Base-by-base conservation (phyloP, 2,113 vertebrate genomes). In the Anguilla japonica region DNA sequence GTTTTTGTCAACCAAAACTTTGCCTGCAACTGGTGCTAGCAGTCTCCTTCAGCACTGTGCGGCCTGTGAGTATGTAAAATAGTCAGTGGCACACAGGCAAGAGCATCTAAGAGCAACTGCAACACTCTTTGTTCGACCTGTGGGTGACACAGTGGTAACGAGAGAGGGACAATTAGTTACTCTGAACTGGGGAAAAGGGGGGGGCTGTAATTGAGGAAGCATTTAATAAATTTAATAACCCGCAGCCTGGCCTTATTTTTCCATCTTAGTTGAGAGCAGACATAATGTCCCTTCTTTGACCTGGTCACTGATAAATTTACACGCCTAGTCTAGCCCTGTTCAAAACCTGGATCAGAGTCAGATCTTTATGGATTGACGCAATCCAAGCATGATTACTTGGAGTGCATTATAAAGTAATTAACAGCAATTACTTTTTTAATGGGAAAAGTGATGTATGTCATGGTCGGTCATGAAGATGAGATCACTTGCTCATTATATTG, bases 361-460 rank as follows among this genome's bases (percentile, higher is more conserved):
- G 22, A 63, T 34, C 22, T 9, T 75, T n/a, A n/a, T 75, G 67
- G 67, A 29, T 29, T 75, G 67, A 34, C 0, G 22, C 16, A 7
- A n/a, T 75, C n/a, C 8, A 14, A 75, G 67, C 67, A 82, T 78
- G 34, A 79, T 83, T 87, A 79, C 56, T 86, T 22, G 60, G 60
- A 71, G n/a, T 87, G 7, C 83, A 87, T 89, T 87, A 84, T 81
- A 84, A 89, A 67, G 85, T 88, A 79, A 81, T 89, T 60, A 83
- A 82, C 75, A 81, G 85, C 83, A 89, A 89, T 86, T n/a, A n/a
- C n/a, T n/a, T n/a, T n/a, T 7, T 43, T 5, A 75, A 1, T 5
- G 11, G 91, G 83, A 18, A 82, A 50, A 57, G 53, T 22, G 0
- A 46, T 46, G 43, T 46, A 79, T 46, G 71, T 88, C 84, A 90